Evolutionary conservation across 2,888 invertebrate species (phyloP).

Genomic region (Acrobasis consociella): DNA sequence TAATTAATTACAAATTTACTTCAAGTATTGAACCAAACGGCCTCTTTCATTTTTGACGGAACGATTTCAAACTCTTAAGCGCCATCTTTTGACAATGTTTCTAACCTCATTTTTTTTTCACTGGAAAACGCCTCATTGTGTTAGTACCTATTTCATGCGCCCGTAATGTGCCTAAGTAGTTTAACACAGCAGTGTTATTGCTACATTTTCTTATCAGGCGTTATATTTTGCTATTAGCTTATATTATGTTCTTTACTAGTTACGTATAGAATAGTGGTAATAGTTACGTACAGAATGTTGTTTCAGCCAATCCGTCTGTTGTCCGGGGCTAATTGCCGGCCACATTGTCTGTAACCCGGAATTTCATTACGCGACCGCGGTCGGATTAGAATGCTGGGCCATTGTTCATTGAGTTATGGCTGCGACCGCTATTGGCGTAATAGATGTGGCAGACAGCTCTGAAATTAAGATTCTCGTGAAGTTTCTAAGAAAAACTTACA

Average conservation of each 20-base stretch:
- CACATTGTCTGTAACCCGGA: constrained; percentile 53
- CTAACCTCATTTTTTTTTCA: too few species aligned
- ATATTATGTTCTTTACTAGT: too few species aligned
- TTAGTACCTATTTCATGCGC: too few species aligned
- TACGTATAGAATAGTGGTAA: not conserved
- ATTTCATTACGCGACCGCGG: constrained; percentile 69
- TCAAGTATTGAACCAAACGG: too few species aligned
- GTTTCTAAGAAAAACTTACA: too few species aligned
- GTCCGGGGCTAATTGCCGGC: constrained; percentile 45
- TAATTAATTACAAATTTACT: too few species aligned
- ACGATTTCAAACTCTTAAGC: too few species aligned
- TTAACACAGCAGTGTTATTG: not conserved
- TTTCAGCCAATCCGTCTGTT: constrained; percentile 27
- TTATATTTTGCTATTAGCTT: not conserved
- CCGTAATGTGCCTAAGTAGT: too few species aligned
- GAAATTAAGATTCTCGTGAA: constrained; percentile 23
- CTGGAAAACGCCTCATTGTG: too few species aligned
- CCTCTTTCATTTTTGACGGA: too few species aligned
- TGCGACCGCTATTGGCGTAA: constrained; percentile 44
- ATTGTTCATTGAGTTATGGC: constrained; percentile 77
- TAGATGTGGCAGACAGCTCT: constrained; percentile 33
- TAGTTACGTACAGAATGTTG: constrained; percentile 3
- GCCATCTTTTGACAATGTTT: too few species aligned
- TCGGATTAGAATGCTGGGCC: constrained; percentile 63
- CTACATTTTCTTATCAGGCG: not conserved